These are phyloP conservation scores for Oreochromis spilurus DNA, from an alignment of 2,113 vertebrate genomes.

Conservation along the genomic window DNA sequence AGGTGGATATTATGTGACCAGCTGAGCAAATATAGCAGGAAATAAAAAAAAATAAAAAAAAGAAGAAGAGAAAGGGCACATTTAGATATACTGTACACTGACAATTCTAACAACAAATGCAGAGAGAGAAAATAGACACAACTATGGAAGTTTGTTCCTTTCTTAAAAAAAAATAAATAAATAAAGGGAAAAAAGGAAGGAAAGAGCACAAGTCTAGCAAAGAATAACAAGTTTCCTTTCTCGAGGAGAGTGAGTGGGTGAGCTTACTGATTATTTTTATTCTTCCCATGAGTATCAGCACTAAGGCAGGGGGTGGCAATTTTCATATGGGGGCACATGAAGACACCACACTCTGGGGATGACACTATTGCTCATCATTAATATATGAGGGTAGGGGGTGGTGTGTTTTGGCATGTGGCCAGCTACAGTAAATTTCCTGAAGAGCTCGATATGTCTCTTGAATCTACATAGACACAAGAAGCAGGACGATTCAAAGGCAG, in stretches of 20 bases:
- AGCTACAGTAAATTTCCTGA: conserved; percentile 5
- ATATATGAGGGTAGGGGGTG: background rate
- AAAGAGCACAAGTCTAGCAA: background rate
- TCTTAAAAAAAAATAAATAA: background rate
- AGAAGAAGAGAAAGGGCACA: background rate
- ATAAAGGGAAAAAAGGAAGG: background rate
- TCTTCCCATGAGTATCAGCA: conserved; percentile 2
- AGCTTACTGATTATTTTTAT: conserved; percentile 46
- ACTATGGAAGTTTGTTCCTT: background rate
- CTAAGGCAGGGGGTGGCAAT: background rate
- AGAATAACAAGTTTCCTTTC: conserved; percentile 14
- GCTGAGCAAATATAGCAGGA: conserved; percentile 14
- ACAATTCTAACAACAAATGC: conserved; percentile 27
- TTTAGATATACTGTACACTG: background rate
- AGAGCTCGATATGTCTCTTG: background rate
- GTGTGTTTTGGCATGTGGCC: background rate
- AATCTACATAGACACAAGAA: background rate
- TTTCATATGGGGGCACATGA: conserved; percentile 17
- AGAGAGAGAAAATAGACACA: background rate
- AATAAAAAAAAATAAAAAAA: background rate
- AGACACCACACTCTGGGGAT: background rate
- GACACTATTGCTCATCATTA: conserved; percentile 25
- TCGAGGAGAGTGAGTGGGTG: conserved; percentile 19
- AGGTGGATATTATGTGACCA: conserved; percentile 25
- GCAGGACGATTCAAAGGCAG: background rate